Percentiles rank a stretch among this genome's conserved stretches.
phyloP scores from a whole-genome alignment of 2,888 invertebrate genomes.

The Torymus auratus region DNA sequence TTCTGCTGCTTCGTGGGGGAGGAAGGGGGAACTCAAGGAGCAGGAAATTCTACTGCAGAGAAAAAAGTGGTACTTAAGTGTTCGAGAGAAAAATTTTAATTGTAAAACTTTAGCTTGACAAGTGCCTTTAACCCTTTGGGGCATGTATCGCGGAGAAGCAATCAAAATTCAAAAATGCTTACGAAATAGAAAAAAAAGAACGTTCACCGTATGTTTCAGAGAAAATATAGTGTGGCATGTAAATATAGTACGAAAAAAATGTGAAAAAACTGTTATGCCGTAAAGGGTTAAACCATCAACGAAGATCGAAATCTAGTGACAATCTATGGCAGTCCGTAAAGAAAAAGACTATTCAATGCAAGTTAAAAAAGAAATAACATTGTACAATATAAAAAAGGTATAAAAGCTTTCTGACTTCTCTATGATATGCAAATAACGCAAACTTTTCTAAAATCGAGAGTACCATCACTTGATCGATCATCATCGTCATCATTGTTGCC shows the following conservation, averaged over 20 bases:
- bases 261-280: neutral
- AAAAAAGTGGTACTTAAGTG: neutral
- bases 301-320: neutral
- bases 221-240: too few relatives aligned
- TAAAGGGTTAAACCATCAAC: conserved; percentile 15
- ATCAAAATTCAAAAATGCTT: neutral
- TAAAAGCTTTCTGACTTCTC: conserved; percentile 15
- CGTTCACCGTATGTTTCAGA: too few relatives aligned
- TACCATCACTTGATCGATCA: neutral
- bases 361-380: neutral
- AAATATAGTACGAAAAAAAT: neutral
- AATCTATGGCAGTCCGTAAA: conserved; percentile 38
- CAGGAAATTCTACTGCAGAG: neutral
- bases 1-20: conserved; percentile 3
- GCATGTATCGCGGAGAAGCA: neutral
- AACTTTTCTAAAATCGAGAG: conserved; percentile 18
- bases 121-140: neutral
- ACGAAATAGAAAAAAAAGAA: neutral
- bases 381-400: conserved; percentile 7
- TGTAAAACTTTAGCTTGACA: neutral
- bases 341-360: conserved; percentile 24
- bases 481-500: too few relatives aligned
- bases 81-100: neutral
- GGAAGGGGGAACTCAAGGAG: neutral
- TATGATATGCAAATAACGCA: conserved; percentile 13